Evolutionary conservation across 2,797 vertebrate genomes (phyloP).

Genomic region (Champsocephalus esox): DNA sequence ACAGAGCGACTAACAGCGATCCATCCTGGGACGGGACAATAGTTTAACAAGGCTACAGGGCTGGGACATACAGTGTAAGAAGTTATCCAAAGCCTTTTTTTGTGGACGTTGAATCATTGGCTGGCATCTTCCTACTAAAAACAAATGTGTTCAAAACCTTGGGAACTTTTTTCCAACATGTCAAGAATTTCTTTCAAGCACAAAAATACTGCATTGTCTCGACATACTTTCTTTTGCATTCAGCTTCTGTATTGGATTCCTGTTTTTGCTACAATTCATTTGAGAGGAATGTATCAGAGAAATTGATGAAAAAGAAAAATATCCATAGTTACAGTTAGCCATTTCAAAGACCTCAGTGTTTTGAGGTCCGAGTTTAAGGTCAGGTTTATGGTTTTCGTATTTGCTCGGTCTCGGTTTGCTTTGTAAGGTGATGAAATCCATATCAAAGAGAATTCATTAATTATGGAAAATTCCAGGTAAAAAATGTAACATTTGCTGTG

Average conservation of each 20-base stretch:
- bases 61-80: slow-evolving; percentile 20
- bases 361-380: not conserved
- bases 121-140: not conserved
- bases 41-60: slow-evolving; percentile 50
- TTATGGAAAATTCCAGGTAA: not conserved
- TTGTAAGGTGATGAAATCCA: not conserved
- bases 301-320: slow-evolving; percentile 10
- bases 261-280: slow-evolving; percentile 18
- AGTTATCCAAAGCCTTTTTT: slow-evolving; percentile 40
- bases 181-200: slow-evolving; percentile 36
- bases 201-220: slow-evolving; percentile 4
- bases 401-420: not conserved
- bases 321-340: slow-evolving; percentile 7
- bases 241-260: slow-evolving; percentile 13
- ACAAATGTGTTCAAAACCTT: slow-evolving; percentile 45
- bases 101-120: slow-evolving; percentile 4
- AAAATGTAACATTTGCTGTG: not conserved
- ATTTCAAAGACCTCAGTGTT: slow-evolving; percentile 13
- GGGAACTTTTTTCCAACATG: slow-evolving; percentile 12
- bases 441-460: not conserved
- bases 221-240: slow-evolving; percentile 20
- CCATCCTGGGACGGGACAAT: slow-evolving; percentile 57
- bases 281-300: slow-evolving; percentile 15
- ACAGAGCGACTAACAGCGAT: slow-evolving; percentile 79
- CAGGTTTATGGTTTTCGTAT: not conserved